These are phyloP conservation scores for Muschampia plurimacula DNA, from an alignment of 2,888 invertebrate species.

Conservation along the genomic window DNA sequence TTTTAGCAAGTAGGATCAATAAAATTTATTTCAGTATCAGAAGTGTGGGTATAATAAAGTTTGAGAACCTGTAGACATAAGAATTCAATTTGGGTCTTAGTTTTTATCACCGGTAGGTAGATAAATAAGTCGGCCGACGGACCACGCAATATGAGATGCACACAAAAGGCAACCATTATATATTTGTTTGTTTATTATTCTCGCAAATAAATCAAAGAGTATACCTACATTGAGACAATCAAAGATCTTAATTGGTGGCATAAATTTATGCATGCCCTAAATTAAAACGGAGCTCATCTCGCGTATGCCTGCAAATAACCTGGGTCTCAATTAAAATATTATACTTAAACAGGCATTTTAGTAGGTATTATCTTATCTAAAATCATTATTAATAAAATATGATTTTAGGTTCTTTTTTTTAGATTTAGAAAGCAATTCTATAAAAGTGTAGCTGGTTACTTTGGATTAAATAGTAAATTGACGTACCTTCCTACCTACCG, in stretches of 20 bases:
- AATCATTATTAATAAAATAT: too few species aligned
- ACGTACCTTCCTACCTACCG: too few species aligned
- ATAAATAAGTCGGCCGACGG: constrained; percentile 44
- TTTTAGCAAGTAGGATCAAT: constrained; percentile 50
- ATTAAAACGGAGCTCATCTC: neutral
- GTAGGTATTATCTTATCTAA: too few species aligned
- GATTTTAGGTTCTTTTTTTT: too few species aligned
- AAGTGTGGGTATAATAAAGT: constrained; percentile 48
- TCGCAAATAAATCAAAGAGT: constrained; percentile 44
- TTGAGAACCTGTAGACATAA: constrained; percentile 47
- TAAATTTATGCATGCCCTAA: constrained; percentile 22
- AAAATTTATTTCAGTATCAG: constrained; percentile 46
- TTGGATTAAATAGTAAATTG: too few species aligned
- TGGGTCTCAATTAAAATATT: neutral
- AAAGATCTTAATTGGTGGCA: constrained; percentile 44
- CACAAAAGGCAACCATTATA: constrained; percentile 31
- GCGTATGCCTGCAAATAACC: neutral
- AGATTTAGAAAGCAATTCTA: too few species aligned
- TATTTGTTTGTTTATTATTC: constrained; percentile 43
- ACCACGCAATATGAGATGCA: neutral
- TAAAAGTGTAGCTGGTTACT: too few species aligned
- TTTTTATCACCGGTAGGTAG: constrained; percentile 45
- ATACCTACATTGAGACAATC: constrained; percentile 34
- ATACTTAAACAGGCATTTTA: too few species aligned
- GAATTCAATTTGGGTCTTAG: constrained; percentile 49